A percentile compares a stretch with the other conserved stretches of the same genome.
Conservation (phyloP, 2,113 vertebrate genomes). For the Oenanthe melanoleuca region DNA sequence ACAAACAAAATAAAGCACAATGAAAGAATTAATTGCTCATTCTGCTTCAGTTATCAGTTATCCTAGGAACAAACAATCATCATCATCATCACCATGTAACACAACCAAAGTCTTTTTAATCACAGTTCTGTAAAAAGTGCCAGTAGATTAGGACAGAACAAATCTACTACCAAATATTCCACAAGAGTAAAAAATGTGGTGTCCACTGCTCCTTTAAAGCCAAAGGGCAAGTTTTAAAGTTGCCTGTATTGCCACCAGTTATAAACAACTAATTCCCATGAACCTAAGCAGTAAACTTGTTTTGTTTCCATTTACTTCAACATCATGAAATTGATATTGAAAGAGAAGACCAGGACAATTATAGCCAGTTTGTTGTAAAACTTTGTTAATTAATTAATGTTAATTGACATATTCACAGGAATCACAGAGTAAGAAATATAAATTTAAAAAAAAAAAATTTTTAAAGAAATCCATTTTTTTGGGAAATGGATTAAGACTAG, state of each 20-base stretch:
- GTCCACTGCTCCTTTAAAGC: background rate
- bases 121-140: background rate
- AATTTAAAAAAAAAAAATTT: background rate
- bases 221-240: background rate
- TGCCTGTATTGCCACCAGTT: background rate
- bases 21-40: background rate
- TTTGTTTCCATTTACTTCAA: background rate
- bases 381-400: background rate
- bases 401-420: background rate
- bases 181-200: background rate
- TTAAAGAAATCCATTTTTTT: background rate
- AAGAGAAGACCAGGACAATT: background rate
- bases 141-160: background rate
- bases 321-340: background rate
- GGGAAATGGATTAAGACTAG: background rate
- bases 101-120: background rate
- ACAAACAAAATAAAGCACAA: background rate
- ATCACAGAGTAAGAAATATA: background rate
- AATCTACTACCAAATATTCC: background rate
- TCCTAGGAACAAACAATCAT: background rate
- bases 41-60: background rate
- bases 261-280: background rate
- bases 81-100: fast-evolving
- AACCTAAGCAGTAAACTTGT: background rate
- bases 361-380: background rate